Conservation (phyloP, 2,797 vertebrate genomes). For the Enteromius unitaeniatus region DNA sequence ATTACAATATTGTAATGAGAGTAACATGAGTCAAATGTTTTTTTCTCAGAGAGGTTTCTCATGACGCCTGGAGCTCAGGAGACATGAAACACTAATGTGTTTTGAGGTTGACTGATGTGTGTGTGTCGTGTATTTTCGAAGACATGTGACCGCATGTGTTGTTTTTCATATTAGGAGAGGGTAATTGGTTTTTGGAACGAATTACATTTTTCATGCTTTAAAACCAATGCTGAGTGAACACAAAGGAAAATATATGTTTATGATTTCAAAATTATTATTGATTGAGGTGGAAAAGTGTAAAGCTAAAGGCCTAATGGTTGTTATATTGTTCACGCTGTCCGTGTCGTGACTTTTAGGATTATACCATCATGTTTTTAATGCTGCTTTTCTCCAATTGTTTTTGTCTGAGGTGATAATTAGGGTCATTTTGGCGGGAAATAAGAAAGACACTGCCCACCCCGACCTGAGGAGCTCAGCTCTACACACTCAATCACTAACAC, state of each 20-base stretch:
- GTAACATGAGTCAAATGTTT: neutral
- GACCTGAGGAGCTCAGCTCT: constrained; percentile 58
- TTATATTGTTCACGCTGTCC: too few species aligned
- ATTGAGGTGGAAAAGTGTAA: neutral
- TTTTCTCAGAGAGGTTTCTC: neutral
- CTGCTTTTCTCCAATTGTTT: neutral
- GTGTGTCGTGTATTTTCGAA: neutral
- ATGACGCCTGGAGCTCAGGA: neutral
- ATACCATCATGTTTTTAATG: neutral
- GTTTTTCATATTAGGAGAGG: constrained; percentile 1
- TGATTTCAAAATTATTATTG: neutral
- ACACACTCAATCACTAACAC: constrained; percentile 38
- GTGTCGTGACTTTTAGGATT: neutral
- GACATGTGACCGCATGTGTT: neutral
- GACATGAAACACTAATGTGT: neutral
- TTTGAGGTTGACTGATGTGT: neutral
- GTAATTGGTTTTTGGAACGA: neutral
- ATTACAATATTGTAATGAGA: neutral
- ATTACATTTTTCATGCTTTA: neutral
- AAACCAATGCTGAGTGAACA: neutral
- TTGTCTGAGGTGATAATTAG: constrained; percentile 61
- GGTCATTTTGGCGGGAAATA: constrained; percentile 77
- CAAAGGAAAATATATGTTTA: neutral
- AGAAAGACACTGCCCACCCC: constrained; percentile 54
- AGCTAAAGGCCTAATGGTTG: neutral